Percentiles rank a stretch among this genome's conserved stretches.
These are phyloP conservation scores for Loriculus beryllinus DNA, from an alignment of 2,797 vertebrate species.

Conservation along the genomic window DNA sequence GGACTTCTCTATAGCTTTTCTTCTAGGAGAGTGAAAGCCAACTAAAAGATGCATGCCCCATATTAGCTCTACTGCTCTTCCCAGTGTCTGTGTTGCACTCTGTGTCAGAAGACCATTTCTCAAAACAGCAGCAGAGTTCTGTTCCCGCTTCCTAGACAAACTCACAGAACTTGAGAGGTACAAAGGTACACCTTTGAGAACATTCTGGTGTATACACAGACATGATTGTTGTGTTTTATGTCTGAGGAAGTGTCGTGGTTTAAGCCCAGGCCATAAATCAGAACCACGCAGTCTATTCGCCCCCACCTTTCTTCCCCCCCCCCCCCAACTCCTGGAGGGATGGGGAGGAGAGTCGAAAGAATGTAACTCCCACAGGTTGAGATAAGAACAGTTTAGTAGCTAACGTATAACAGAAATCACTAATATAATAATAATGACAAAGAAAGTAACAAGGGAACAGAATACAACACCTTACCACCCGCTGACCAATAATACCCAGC, in stretches of 20 bases:
- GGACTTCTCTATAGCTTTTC: background rate
- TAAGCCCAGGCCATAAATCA: too few species aligned
- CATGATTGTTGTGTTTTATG: rapidly evolving
- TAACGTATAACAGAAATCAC: too few species aligned
- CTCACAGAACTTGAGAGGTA: background rate
- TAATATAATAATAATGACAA: too few species aligned
- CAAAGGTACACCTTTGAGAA: background rate
- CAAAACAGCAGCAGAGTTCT: background rate
- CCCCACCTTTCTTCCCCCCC: too few species aligned
- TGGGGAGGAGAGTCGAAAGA: too few species aligned
- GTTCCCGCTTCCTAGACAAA: background rate
- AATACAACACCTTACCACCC: too few species aligned
- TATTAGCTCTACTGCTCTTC: background rate
- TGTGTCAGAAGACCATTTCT: background rate
- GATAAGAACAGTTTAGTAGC: too few species aligned
- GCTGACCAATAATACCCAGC: too few species aligned
- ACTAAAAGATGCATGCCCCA: rapidly evolving
- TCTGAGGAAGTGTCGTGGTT: background rate
- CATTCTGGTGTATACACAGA: background rate
- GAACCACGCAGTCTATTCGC: too few species aligned
- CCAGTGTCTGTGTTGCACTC: background rate
- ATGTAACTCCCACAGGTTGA: too few species aligned
- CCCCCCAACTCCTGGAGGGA: too few species aligned
- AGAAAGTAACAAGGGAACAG: too few species aligned
- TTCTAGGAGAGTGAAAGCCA: background rate